These are phyloP conservation scores for Tipula helvola DNA, from an alignment of 2,888 invertebrate genomes.

Conservation along the genomic window DNA sequence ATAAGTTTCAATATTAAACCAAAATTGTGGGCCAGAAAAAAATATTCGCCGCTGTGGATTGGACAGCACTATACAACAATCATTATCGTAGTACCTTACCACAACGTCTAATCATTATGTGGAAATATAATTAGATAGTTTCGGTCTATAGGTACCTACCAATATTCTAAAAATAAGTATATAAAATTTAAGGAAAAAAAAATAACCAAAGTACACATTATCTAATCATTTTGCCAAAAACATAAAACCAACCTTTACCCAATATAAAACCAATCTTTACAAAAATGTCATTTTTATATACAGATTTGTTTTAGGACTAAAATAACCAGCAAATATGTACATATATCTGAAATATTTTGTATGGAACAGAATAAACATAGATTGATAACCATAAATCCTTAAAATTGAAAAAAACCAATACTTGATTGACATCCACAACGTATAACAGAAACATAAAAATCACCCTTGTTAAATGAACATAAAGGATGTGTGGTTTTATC, in stretches of 20 bases:
- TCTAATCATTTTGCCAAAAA: neutral
- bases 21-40: too few species aligned
- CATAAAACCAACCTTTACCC: neutral
- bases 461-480: neutral
- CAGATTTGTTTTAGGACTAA: neutral
- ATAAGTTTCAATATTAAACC: too few species aligned
- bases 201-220: neutral
- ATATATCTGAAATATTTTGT: neutral
- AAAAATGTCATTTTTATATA: neutral
- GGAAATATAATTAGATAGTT: too few species aligned
- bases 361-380: neutral
- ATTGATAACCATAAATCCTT: neutral
- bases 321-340: neutral
- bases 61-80: too few species aligned
- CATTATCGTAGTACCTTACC: too few species aligned
- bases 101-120: too few species aligned
- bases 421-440: neutral
- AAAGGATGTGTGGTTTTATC: neutral
- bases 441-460: neutral
- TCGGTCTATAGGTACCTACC: too few species aligned
- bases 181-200: too few species aligned
- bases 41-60: too few species aligned
- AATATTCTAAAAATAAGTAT: too few species aligned
- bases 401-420: neutral
- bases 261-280: neutral